phyloP scores from a whole-genome alignment of 2,113 vertebrate species.

The Empidonax traillii region DNA sequence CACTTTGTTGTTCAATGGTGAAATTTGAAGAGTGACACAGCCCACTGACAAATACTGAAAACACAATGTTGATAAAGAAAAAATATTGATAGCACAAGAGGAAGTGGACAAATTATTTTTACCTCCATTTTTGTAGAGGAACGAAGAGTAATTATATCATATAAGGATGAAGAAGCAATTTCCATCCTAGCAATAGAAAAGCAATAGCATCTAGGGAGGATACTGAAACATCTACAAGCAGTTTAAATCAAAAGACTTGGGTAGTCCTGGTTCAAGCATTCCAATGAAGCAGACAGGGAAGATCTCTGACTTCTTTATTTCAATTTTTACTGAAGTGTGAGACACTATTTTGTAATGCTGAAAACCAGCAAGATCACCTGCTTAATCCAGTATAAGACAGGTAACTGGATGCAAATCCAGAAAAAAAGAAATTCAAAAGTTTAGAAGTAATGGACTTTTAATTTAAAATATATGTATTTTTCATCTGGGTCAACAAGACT shows the following conservation, averaged over 20 bases:
- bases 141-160: neutral
- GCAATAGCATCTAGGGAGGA: neutral
- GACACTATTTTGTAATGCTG: neutral
- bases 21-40: neutral
- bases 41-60: neutral
- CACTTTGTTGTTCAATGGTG: neutral
- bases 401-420: neutral
- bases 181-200: neutral
- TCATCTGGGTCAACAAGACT: neutral
- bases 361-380: neutral
- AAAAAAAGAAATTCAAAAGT: neutral
- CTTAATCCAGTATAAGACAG: neutral
- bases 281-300: neutral
- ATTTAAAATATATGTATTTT: neutral
- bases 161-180: neutral
- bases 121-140: neutral
- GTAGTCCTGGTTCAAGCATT: neutral
- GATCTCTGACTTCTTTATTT: neutral
- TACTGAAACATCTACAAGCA: neutral
- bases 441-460: neutral
- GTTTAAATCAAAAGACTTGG: neutral
- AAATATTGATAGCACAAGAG: neutral
- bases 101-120: neutral
- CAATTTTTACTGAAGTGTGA: neutral
- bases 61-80: neutral